Conservation (phyloP, 2,888 invertebrate genomes). For the Fragum sueziense region DNA sequence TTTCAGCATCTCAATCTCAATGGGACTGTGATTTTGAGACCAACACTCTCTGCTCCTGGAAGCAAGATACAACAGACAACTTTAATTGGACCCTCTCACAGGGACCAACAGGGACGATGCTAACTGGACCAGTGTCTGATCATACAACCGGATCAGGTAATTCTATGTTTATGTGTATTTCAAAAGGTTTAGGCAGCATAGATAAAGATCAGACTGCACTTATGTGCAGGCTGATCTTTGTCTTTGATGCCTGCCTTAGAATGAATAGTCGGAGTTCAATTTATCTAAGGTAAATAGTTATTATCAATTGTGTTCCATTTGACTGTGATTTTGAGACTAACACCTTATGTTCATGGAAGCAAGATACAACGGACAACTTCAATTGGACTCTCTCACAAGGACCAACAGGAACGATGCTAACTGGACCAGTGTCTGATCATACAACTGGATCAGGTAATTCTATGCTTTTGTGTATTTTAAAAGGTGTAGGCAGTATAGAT, state of each 20-base stretch:
- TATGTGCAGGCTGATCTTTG: too few relatives aligned
- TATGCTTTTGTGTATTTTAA: not conserved
- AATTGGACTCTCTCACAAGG: constrained; percentile 75
- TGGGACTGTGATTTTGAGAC: constrained; percentile 78
- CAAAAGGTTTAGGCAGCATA: not conserved
- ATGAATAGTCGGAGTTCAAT: too few relatives aligned
- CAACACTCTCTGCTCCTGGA: constrained; percentile 71
- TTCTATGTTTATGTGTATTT: not conserved
- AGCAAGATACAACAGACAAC: constrained; percentile 65
- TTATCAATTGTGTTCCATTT: too few relatives aligned
- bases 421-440: constrained; percentile 76
- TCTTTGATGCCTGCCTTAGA: not conserved
- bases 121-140: constrained; percentile 74
- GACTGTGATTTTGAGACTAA: constrained; percentile 77
- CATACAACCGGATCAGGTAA: constrained; percentile 75
- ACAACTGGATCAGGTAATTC: constrained; percentile 70
- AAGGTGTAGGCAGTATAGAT: not conserved
- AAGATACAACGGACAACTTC: constrained; percentile 67
- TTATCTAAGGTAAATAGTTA: too few relatives aligned
- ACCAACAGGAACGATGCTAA: constrained; percentile 65
- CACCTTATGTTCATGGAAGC: constrained; percentile 71
- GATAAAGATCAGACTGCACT: too few relatives aligned
- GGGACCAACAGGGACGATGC: constrained; percentile 66
- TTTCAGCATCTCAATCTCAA: constrained; percentile 62
- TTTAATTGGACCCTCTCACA: constrained; percentile 75